Conservation (phyloP, 2,113 vertebrate genomes). For the Calyptommatus sinebrachiatus region DNA sequence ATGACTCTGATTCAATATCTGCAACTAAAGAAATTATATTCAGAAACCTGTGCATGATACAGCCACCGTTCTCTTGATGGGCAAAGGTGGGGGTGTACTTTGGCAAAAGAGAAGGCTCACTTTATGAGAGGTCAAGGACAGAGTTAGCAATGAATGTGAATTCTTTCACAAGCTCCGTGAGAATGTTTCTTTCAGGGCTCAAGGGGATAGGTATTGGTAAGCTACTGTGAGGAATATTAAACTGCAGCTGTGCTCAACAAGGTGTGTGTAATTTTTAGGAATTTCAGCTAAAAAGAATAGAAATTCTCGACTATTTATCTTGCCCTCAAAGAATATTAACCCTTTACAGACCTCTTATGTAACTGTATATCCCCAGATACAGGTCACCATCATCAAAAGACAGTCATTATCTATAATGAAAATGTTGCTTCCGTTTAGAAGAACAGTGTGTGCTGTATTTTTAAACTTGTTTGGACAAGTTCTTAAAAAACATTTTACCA, state of each 20-base stretch:
- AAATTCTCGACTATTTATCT: not conserved
- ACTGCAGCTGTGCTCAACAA: slow-evolving; percentile 30
- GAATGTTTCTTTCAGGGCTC: slow-evolving; percentile 5
- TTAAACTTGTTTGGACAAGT: not conserved
- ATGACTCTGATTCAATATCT: not conserved
- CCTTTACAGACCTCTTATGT: not conserved
- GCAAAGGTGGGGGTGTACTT: not conserved
- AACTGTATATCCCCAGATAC: not conserved
- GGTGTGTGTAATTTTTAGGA: slow-evolving; percentile 14
- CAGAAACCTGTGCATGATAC: not conserved
- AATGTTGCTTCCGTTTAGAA: not conserved
- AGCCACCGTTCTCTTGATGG: not conserved
- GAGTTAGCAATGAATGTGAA: slow-evolving; percentile 12
- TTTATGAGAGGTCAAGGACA: slow-evolving; percentile 22
- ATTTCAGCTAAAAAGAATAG: not conserved
- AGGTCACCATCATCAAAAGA: not conserved
- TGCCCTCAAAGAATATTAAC: not conserved
- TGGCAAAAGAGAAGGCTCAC: not conserved
- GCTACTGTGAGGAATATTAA: slow-evolving; percentile 11
- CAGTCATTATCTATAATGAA: not conserved
- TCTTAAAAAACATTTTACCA: not conserved
- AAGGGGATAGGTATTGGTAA: slow-evolving; percentile 10
- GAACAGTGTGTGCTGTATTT: not conserved
- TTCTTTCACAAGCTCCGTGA: slow-evolving; percentile 23
- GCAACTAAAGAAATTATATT: not conserved